A percentile compares a stretch with the other conserved stretches of the same genome.
Evolutionary conservation across 2,888 invertebrate genomes (phyloP).

Genomic region (Microplitis manilae): DNA sequence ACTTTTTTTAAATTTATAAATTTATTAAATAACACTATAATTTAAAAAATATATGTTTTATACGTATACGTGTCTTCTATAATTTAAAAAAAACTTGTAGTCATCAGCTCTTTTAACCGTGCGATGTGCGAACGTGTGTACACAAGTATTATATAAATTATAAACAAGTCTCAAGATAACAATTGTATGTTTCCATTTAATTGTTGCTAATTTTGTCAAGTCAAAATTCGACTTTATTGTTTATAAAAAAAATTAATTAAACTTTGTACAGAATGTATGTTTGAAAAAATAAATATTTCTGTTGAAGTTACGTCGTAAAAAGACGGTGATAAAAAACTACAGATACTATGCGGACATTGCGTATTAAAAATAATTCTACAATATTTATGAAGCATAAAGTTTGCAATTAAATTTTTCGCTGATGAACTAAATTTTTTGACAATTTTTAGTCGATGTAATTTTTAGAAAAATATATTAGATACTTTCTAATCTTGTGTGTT

Average conservation of each 20-base stretch:
- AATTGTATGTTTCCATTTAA: background rate
- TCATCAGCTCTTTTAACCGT: background rate
- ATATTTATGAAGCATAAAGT: background rate
- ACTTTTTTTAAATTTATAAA: background rate
- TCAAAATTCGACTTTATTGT: background rate
- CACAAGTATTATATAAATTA: background rate
- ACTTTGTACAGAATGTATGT: background rate
- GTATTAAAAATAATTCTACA: background rate
- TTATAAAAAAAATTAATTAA: slow-evolving; percentile 17
- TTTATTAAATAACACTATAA: background rate
- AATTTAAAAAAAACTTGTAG: background rate
- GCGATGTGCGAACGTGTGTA: background rate
- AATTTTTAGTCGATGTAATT: background rate
- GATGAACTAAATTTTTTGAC: background rate
- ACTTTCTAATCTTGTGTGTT: background rate
- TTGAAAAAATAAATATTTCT: background rate
- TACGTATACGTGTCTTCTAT: background rate
- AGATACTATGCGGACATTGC: background rate
- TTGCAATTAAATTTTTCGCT: background rate
- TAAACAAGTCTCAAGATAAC: background rate
- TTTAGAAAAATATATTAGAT: background rate
- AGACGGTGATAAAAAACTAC: background rate
- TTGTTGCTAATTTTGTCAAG: background rate
- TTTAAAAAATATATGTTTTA: background rate
- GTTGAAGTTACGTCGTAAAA: background rate